Percentiles rank a stretch among this genome's conserved stretches.
Conservation (phyloP, 2,113 vertebrate genomes). For the Salvelinus fontinalis region DNA sequence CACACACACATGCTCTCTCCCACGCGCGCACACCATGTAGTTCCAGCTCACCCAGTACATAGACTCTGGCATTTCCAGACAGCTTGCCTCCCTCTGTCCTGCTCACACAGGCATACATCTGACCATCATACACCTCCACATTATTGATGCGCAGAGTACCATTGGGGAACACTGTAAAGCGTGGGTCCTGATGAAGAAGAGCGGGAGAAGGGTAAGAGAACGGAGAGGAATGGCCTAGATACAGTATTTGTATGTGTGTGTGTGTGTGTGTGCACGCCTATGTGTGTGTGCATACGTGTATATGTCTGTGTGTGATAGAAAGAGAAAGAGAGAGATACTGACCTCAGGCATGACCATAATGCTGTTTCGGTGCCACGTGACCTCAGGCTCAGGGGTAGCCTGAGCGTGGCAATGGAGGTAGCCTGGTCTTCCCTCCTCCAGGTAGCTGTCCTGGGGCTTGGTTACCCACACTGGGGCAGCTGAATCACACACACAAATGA, state of each 20-base stretch:
- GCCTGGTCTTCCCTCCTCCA: slow-evolving; percentile 92
- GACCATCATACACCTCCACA: slow-evolving; percentile 92
- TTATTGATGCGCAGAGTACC: slow-evolving; percentile 92
- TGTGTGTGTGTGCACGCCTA: background rate
- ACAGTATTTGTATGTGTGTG: too few relatives aligned
- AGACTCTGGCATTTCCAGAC: slow-evolving; percentile 80
- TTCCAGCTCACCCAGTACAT: slow-evolving; percentile 81
- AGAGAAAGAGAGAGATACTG: slow-evolving; percentile 32
- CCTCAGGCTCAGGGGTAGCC: slow-evolving; percentile 82
- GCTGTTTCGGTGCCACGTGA: slow-evolving; percentile 87
- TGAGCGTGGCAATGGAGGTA: slow-evolving; percentile 90
- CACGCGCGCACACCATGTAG: slow-evolving; percentile 1
- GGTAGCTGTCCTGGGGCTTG: slow-evolving; percentile 84
- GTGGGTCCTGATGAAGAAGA: slow-evolving; percentile 74
- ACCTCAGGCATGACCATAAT: slow-evolving; percentile 83
- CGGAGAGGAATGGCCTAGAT: background rate
- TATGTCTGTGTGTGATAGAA: too few relatives aligned
- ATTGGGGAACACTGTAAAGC: slow-evolving; percentile 86
- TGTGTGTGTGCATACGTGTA: background rate
- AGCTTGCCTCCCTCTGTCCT: slow-evolving; percentile 81
- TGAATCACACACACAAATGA: slow-evolving; percentile 48
- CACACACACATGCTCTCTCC: background rate
- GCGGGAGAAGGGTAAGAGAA: background rate
- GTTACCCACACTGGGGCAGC: slow-evolving; percentile 88
- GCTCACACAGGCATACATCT: slow-evolving; percentile 85